Evolutionary conservation across 2,113 vertebrate genomes (phyloP), one percentile per base, ranked within the genome.

Genomic region (Python bivittatus): DNA sequence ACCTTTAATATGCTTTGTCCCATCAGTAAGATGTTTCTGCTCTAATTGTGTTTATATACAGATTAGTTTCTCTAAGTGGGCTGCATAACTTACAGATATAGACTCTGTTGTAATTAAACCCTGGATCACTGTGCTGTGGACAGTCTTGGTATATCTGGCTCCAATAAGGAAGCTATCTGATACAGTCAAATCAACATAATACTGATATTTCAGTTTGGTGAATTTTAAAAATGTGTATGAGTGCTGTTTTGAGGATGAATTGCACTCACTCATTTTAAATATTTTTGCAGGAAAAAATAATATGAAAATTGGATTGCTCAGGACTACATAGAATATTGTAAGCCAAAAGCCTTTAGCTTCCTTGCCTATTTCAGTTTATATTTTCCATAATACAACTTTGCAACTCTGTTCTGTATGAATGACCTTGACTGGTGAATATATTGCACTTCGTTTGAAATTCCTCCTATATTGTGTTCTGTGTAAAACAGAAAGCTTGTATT

Each of bases 11-110:
- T 88, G 25, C 13, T 17, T 29, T 90, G 6, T 42, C 48, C 25
- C 48, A 92, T 42, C 17, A 58, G 84, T 89, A 95, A 61, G 0
- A 6, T 1, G 33, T 88, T 90, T 94, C 42, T 68, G 95, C 88
- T 58, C 94, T 96, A 96, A 86, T 7, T 94, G 93, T 53, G 88
- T 95, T n/a, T 93, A 68, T 95, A 86, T 88, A 93, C 72, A 94
- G 88, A 88, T 13, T 91, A 33, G 68, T 79, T 92, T 92, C 91
- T 60, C 12, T 91, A 89, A 33, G 84, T 0, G 29, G 84, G 85
- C 38, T 48, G 0, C 27, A 90, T 91, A 68, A 92, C 88, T 89
- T 86, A 48, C 84, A 56, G 92, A 86, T 91, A 33, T 92, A 83
- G 91, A 85, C 6, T 91, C 92, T 92, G 96, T 91, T 88, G 90